A percentile compares a stretch with the other conserved stretches of the same genome.
Evolutionary conservation across 1,140 invertebrate genomes (phyloP).

Genomic region (Lerema accius): DNA sequence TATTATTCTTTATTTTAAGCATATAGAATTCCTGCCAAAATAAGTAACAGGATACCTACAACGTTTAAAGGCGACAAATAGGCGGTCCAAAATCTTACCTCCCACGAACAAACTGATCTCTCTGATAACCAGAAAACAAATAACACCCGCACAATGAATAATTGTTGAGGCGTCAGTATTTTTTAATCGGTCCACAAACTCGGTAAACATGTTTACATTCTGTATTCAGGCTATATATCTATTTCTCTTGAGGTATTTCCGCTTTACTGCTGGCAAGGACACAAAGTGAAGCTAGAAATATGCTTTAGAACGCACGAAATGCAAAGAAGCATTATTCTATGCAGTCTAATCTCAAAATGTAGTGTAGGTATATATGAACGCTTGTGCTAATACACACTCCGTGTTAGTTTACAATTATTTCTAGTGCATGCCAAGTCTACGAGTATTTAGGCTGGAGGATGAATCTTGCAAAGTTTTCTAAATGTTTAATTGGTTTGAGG

Average conservation of each 20-base stretch:
- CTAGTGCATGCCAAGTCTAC: slow-evolving; percentile 19
- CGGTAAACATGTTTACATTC: slow-evolving; percentile 78
- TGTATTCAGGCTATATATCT: slow-evolving; percentile 66
- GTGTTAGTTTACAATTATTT: slow-evolving; percentile 28
- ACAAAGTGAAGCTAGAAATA: slow-evolving; percentile 60
- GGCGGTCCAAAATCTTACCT: slow-evolving; percentile 23
- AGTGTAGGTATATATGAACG: slow-evolving; percentile 30
- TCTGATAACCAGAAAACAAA: slow-evolving; percentile 35
- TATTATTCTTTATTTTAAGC: no score
- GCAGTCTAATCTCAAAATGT: slow-evolving; percentile 51
- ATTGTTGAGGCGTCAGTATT: slow-evolving; percentile 61
- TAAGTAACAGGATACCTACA: neutral
- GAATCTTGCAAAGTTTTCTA: no score
- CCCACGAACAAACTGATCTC: slow-evolving; percentile 34
- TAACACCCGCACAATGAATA: slow-evolving; percentile 46
- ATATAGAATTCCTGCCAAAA: neutral
- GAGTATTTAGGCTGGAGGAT: no score
- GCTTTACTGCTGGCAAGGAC: slow-evolving; percentile 59
- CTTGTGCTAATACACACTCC: slow-evolving; percentile 5
- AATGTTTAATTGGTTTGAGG: no score
- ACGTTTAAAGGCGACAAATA: slow-evolving; percentile 11
- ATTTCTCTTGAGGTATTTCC: slow-evolving; percentile 68
- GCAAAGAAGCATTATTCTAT: slow-evolving; percentile 59
- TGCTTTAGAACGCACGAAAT: slow-evolving; percentile 51
- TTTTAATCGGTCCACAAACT: slow-evolving; percentile 65